Evolutionary conservation across 2,113 vertebrate genomes (phyloP), one percentile per base, ranked within the genome.

Genomic region (Nestor notabilis): DNA sequence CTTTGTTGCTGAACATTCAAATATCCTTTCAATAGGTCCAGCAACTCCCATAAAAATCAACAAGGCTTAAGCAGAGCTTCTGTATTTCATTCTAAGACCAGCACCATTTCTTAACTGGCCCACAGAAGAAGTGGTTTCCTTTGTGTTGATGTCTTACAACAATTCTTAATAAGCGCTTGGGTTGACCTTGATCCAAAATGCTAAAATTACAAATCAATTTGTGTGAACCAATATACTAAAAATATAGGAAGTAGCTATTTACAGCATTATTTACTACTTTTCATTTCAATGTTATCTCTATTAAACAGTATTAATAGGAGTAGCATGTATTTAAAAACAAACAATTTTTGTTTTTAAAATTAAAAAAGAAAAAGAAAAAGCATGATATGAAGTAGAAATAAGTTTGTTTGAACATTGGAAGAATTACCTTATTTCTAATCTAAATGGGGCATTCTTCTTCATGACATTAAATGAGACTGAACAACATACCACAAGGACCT

Each of bases 41-140:
- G 53, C 15, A 83, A 70, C 46, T 79, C 65, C n/a, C 46, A 82
- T 68, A 87, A 93, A 95, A 97, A 92, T 93, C 72, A 90, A 37
- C 70, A 10, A 79, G 17, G n/a, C 4, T 90, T 87, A 89, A 89
- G 29, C 15, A 53, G 47, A 80, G 25, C 10, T 25, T 11, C 41
- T 70, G 52, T 35, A 65, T 43, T 93, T 76, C 37, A 64, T 70
- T 90, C 44, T 37, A 83, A 91, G 17, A 75, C 20, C 31, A 71
- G 55, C 11, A 78, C 7, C 6, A 82, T n/a, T 93, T 87, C 64
- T 61, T 65, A 77, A 50, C 47, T 70, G 78, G 4, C 4, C 12
- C 47, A 90, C 13, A 53, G 37, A 82, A 46, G 11, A 52, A 68
- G 13, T 75, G 21, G 5, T 28, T 78, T 41, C 2, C 17, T 60